phyloP scores from a whole-genome alignment of 2,113 vertebrate genomes.

The Euleptes europaea region DNA sequence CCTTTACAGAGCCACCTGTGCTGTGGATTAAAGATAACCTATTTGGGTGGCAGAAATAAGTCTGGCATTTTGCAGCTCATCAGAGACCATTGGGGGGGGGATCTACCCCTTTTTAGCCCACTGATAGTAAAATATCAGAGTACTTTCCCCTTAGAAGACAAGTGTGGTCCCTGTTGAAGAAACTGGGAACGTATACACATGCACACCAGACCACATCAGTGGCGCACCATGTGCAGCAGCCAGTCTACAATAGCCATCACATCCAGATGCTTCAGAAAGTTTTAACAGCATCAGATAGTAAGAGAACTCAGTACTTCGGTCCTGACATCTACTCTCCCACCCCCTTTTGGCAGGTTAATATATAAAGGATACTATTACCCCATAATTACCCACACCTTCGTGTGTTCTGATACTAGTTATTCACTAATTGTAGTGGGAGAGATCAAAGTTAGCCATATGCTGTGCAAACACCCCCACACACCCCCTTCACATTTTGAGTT shows the following conservation, averaged over 20 bases:
- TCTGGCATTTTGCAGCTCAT: conserved; percentile 13
- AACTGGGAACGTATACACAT: neutral
- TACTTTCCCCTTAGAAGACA: neutral
- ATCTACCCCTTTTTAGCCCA: neutral
- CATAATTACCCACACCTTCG: neutral
- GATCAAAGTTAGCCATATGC: neutral
- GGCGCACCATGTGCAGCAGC: neutral
- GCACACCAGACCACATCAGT: neutral
- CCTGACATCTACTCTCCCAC: neutral
- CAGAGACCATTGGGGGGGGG: neutral
- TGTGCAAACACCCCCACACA: too few species aligned
- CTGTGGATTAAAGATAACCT: conserved; percentile 5
- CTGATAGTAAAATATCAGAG: neutral
- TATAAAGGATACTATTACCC: neutral
- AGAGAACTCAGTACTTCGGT: neutral
- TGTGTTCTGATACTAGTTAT: neutral
- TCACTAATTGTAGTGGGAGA: neutral
- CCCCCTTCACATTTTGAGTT: too few species aligned
- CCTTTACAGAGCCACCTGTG: conserved; percentile 16
- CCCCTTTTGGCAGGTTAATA: neutral
- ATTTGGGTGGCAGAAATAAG: conserved; percentile 53
- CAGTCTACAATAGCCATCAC: neutral
- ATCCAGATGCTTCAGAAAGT: neutral
- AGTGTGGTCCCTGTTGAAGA: neutral
- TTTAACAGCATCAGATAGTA: neutral